A percentile compares a stretch with the other conserved stretches of the same genome.
phyloP scores from a whole-genome alignment of 2,888 invertebrate genomes.

The Diploptera punctata region DNA sequence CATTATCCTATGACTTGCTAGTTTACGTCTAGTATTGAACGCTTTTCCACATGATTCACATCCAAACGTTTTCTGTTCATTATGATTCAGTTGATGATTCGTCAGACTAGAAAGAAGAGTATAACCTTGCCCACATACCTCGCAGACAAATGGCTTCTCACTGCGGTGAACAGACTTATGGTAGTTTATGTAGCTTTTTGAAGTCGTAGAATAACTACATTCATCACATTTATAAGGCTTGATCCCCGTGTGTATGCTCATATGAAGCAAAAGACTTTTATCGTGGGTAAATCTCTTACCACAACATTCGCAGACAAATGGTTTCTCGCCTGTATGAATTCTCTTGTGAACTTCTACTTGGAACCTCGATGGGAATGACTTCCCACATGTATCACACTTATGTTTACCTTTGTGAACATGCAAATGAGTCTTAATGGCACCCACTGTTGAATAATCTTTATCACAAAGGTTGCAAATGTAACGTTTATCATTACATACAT shows the following conservation, averaged over 20 bases:
- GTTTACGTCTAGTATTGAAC: constrained; percentile 18
- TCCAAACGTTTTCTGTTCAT: neutral
- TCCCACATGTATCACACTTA: constrained; percentile 1
- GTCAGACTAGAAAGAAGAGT: neutral
- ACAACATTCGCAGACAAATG: constrained; percentile 11
- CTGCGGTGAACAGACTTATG: constrained; percentile 1
- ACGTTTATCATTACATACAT: neutral
- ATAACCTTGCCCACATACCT: constrained; percentile 1
- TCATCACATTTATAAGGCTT: neutral
- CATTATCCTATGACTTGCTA: constrained; percentile 14
- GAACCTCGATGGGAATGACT: constrained; percentile 8
- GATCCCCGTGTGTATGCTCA: neutral
- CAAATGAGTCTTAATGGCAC: constrained; percentile 13
- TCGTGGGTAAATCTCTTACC: constrained; percentile 10
- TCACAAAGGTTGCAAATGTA: constrained; percentile 16
- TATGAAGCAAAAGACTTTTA: neutral
- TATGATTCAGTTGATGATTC: constrained; percentile 17
- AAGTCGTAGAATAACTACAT: constrained; percentile 3
- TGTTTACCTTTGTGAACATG: constrained; percentile 24
- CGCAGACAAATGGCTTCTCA: constrained; percentile 17
- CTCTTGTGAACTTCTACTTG: constrained; percentile 7
- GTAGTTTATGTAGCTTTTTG: constrained; percentile 2
- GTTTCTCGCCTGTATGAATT: constrained; percentile 12
- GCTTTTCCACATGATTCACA: constrained; percentile 12
- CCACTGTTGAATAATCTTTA: constrained; percentile 19